These are phyloP conservation scores for Gymnogyps californianus DNA, from an alignment of 2,113 vertebrate genomes.

Conservation along the genomic window DNA sequence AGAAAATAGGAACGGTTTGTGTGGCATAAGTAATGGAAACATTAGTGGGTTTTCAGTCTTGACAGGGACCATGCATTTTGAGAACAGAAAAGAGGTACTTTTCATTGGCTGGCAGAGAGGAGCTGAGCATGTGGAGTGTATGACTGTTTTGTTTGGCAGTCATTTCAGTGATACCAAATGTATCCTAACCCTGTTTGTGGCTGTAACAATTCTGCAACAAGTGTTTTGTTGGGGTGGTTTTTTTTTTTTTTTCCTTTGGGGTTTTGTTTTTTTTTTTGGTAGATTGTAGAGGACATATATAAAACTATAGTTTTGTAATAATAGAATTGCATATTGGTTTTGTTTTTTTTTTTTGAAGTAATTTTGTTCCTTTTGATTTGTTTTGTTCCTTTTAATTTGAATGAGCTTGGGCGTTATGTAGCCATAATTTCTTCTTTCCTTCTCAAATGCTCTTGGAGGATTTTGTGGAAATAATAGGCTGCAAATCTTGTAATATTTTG, in stretches of 20 bases:
- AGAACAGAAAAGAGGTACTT: background rate
- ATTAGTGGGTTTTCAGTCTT: background rate
- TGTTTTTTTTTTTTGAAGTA: background rate
- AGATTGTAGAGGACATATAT: background rate
- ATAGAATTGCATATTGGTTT: background rate
- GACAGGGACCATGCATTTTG: background rate
- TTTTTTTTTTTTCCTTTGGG: too few relatives aligned
- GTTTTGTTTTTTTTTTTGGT: background rate
- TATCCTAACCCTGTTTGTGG: background rate
- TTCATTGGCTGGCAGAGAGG: background rate
- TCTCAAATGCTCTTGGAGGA: background rate
- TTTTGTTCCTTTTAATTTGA: background rate
- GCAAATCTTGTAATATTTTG: background rate
- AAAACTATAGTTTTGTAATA: background rate
- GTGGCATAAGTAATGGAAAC: background rate
- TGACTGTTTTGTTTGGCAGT: background rate
- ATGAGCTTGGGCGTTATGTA: background rate
- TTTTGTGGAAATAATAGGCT: background rate
- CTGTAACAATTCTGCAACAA: background rate
- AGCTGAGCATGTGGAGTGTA: accelerated
- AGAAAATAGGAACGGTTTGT: background rate
- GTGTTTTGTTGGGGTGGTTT: too few relatives aligned
- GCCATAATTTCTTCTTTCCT: background rate
- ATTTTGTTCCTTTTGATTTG: background rate
- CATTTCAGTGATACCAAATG: background rate